Evolutionary conservation across 2,888 invertebrate species (phyloP).

Genomic region (Lithosia quadra): DNA sequence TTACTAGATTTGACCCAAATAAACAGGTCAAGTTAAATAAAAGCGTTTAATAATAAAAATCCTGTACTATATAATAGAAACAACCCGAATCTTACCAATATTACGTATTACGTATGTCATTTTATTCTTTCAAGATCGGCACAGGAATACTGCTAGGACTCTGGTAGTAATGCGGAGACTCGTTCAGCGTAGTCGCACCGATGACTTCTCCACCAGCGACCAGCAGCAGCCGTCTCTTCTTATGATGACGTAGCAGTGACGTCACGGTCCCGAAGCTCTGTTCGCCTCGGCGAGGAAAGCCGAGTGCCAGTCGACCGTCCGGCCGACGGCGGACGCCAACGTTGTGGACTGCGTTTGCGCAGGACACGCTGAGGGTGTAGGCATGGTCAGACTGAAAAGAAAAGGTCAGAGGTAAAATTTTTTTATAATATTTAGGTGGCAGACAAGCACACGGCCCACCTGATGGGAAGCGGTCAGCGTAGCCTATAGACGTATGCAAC

Average conservation of each 20-base stretch:
- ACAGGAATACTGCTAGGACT: constrained; percentile 76
- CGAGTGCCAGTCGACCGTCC: constrained; percentile 86
- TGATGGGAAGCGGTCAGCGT: no score
- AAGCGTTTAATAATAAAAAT: no score
- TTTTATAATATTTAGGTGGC: no score
- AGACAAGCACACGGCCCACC: no score
- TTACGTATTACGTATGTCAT: not conserved
- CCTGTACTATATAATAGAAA: not conserved
- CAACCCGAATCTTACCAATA: not conserved
- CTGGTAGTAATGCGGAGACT: constrained; percentile 78
- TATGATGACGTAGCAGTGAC: constrained; percentile 85
- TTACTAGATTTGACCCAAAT: no score
- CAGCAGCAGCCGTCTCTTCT: constrained; percentile 83
- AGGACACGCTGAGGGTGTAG: constrained; percentile 86
- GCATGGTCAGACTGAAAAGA: constrained; percentile 75
- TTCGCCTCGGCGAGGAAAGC: constrained; percentile 84
- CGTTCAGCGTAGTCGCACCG: constrained; percentile 83
- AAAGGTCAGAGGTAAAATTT: not conserved
- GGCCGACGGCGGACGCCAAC: constrained; percentile 84
- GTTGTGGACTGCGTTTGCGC: constrained; percentile 85
- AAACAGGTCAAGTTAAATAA: no score
- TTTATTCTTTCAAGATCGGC: constrained; percentile 11
- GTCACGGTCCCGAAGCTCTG: constrained; percentile 83
- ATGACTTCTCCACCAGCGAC: constrained; percentile 82
- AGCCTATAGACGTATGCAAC: no score